Evolutionary conservation across 92 coral and sea anemone genomes (phyloP), one percentile per base, ranked within the genome.

Genomic region (Virgularia gustaviana): DNA sequence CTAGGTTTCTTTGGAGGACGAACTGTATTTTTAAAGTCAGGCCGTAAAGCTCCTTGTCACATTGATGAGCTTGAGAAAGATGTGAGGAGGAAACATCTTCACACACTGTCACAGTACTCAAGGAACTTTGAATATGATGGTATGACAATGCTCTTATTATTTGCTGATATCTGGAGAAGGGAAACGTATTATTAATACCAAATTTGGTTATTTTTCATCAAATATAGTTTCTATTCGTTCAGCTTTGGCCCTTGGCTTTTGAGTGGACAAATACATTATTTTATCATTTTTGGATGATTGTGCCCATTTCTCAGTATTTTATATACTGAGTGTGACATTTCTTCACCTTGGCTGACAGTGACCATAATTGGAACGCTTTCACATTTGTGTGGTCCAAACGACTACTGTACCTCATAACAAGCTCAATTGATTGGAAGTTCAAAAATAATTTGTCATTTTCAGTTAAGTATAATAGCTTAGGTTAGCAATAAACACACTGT

Each of bases 91-190:
- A 47, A 47, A 15, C 55, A 15, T 47, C 55, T 47, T 15, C 55
- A 47, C 18, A 47, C 55, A 15, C 18, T 47, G 7, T 47, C 55
- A 19, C 55, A 47, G 22, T 47, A 15, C 55, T 5, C 55, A 47
- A 47, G 55, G 22, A 47, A 47, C 55, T 47, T 47, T 47, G 55
- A 47, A 15, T 47, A 47, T 47, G 55, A 47, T 4, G 55, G 55
- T 47, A 47, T 47, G 55, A 39, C 45, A 39, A 39, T 7, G 9
- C 15, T 15, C 15, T 15, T 39, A 39, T 39, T 39, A 39, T 15
- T 7, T 8, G 8, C 15, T 39, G 9, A 15, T 39, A 7, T 7
- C 9, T 39, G 45, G 8, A 39, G 8, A n/a, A n/a, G n/a, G n/a
- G n/a, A 39, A 7, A 7, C 8, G 15, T 8, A 39, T 7, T 39